These are phyloP conservation scores for Drosophila setosimentum DNA, from an alignment of 2,888 invertebrate species.

Conservation along the genomic window DNA sequence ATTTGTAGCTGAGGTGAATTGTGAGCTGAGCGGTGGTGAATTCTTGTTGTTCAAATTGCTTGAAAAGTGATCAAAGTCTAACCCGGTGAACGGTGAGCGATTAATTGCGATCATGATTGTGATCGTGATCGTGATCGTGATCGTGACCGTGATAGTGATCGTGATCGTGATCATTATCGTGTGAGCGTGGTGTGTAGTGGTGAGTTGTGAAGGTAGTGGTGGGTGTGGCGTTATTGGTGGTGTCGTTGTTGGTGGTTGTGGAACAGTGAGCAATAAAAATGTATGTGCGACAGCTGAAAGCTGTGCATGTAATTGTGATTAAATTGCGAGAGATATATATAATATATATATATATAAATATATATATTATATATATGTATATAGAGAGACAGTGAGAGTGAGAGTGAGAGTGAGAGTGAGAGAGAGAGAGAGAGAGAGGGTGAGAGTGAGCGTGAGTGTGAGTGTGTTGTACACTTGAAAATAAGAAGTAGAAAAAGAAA, in stretches of 20 bases:
- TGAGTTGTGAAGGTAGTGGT: slow-evolving; percentile 25
- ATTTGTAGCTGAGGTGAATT: slow-evolving; percentile 66
- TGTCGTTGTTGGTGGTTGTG: slow-evolving; percentile 34
- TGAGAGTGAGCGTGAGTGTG: slow-evolving; percentile 36
- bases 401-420: slow-evolving; percentile 29
- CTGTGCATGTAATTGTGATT: slow-evolving; percentile 58
- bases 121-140: slow-evolving; percentile 51
- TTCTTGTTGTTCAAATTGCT: slow-evolving; percentile 52
- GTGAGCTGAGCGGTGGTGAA: slow-evolving; percentile 66
- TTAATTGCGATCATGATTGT: slow-evolving; percentile 44
- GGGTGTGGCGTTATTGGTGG: slow-evolving; percentile 17
- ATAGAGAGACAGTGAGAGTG: no score
- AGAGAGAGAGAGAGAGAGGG: slow-evolving; percentile 24
- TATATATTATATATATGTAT: slow-evolving; percentile 29
- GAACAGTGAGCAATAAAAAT: slow-evolving; percentile 60
- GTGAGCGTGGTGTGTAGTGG: slow-evolving; percentile 37
- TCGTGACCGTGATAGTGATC: slow-evolving; percentile 24
- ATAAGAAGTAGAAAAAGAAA: slow-evolving; percentile 22
- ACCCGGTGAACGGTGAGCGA: slow-evolving; percentile 47
- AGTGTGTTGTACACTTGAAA: slow-evolving; percentile 54
- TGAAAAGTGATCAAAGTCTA: slow-evolving; percentile 58
- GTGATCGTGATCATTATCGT: slow-evolving; percentile 13
- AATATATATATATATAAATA: slow-evolving; percentile 14
- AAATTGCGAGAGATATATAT: slow-evolving; percentile 48
- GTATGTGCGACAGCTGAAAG: slow-evolving; percentile 62